phyloP scores from a whole-genome alignment of 2,888 invertebrate species.

The Drosophila hamatofila region DNA sequence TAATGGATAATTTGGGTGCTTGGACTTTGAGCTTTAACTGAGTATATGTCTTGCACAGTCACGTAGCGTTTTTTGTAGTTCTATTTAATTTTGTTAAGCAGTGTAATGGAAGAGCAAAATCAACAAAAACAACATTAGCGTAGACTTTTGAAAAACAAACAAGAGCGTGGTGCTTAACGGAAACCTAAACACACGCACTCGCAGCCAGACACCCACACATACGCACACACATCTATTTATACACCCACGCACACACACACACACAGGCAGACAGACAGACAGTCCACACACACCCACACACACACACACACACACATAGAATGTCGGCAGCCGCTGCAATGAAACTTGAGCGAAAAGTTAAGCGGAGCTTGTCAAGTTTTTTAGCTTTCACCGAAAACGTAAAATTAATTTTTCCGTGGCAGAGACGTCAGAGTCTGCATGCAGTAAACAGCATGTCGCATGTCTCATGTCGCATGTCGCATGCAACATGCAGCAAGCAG shows the following conservation, averaged over 20 bases:
- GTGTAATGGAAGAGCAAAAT: conserved; percentile 42
- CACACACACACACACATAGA: not conserved
- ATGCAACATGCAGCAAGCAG: conserved; percentile 14
- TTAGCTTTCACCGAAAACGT: conserved; percentile 26
- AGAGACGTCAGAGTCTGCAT: conserved; percentile 13
- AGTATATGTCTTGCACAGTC: not conserved
- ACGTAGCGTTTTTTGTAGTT: not conserved
- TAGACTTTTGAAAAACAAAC: conserved; percentile 45
- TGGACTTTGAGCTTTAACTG: not conserved
- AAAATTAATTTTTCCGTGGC: conserved; percentile 38
- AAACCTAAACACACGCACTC: conserved; percentile 37
- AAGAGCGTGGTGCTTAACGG: conserved; percentile 27
- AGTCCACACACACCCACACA: not conserved
- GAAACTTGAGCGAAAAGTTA: conserved; percentile 42
- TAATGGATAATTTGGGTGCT: not conserved
- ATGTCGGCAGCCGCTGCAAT: conserved; percentile 5
- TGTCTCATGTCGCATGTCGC: conserved; percentile 22
- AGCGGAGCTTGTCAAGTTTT: conserved; percentile 50
- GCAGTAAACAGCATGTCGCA: conserved; percentile 6
- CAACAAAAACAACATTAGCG: conserved; percentile 63
- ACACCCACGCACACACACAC: not conserved
- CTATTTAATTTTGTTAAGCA: not conserved
- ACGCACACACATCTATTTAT: not conserved
- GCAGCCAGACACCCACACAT: conserved; percentile 10
- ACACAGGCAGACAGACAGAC: not conserved